Percentiles rank a stretch among this genome's conserved stretches.
phyloP scores from a whole-genome alignment of 1,140 invertebrate genomes.

The Panagrolaimus sp. region DNA sequence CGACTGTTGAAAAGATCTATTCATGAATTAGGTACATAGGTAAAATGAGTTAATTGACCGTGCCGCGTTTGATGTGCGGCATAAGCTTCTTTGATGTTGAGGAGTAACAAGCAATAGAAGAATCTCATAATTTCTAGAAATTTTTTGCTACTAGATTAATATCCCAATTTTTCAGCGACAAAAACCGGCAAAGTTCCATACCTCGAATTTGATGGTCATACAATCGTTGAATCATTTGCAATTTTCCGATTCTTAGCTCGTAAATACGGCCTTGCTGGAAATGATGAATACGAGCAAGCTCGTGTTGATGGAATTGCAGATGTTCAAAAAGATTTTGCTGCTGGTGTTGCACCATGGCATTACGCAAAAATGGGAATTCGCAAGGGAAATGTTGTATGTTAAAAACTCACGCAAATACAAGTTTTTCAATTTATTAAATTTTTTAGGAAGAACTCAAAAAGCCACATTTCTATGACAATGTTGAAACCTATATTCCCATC shows the following conservation, averaged over 20 bases:
- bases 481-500: neutral
- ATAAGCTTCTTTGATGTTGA: too few species aligned
- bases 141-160: too few species aligned
- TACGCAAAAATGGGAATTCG: neutral
- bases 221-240: neutral
- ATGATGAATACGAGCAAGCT: neutral
- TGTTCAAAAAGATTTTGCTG: conserved; percentile 1
- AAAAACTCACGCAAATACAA: neutral
- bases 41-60: too few species aligned
- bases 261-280: neutral
- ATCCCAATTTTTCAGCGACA: neutral
- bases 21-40: too few species aligned
- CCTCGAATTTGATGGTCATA: conserved; percentile 2
- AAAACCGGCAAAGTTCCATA: neutral
- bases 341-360: neutral
- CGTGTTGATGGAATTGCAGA: neutral
- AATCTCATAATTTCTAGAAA: too few species aligned
- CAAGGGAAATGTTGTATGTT: neutral
- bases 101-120: too few species aligned
- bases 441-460: neutral
- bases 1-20: too few species aligned
- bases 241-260: neutral
- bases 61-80: too few species aligned
- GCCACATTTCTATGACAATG: neutral
- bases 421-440: neutral